A percentile compares a stretch with the other conserved stretches of the same genome.
Conservation (phyloP, 1,140 invertebrate species). For the Brevipalpus yothersi region DNA sequence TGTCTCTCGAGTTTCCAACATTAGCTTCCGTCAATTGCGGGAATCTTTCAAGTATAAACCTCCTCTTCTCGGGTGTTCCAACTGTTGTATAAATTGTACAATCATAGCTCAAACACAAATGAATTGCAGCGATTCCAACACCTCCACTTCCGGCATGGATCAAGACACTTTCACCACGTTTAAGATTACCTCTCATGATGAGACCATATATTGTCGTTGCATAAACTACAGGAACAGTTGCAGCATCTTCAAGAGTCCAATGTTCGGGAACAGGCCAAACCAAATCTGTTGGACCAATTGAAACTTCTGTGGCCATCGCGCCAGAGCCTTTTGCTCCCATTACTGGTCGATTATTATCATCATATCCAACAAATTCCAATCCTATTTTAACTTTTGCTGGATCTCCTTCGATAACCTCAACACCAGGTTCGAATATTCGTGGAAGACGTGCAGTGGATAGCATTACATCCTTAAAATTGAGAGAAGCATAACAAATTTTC, state of each 20-base stretch:
- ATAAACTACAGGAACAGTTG: not conserved
- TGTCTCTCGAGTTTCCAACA: not conserved
- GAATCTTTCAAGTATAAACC: not conserved
- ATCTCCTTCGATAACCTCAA: no score
- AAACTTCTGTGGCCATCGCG: slow-evolving; percentile 62
- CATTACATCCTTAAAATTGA: slow-evolving; percentile 3
- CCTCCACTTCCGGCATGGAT: not conserved
- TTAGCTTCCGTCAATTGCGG: not conserved
- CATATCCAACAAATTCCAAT: slow-evolving; percentile 41
- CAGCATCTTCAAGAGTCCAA: not conserved
- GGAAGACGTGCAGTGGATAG: slow-evolving; percentile 41
- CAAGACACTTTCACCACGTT: not conserved
- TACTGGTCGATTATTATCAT: slow-evolving; percentile 33
- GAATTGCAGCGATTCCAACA: not conserved
- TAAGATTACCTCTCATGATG: not conserved
- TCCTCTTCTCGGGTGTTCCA: not conserved
- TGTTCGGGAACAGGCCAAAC: slow-evolving; percentile 37
- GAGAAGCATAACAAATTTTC: slow-evolving; percentile 16
- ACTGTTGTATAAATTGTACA: not conserved
- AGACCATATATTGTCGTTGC: not conserved
- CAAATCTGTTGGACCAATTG: slow-evolving; percentile 52
- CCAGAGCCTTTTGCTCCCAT: slow-evolving; percentile 78
- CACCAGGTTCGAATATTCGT: slow-evolving; percentile 21
- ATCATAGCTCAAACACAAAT: not conserved
- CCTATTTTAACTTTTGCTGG: slow-evolving; percentile 24